Evolutionary conservation across 2,888 invertebrate species (phyloP).

Genomic region (Dynastes tityus): DNA sequence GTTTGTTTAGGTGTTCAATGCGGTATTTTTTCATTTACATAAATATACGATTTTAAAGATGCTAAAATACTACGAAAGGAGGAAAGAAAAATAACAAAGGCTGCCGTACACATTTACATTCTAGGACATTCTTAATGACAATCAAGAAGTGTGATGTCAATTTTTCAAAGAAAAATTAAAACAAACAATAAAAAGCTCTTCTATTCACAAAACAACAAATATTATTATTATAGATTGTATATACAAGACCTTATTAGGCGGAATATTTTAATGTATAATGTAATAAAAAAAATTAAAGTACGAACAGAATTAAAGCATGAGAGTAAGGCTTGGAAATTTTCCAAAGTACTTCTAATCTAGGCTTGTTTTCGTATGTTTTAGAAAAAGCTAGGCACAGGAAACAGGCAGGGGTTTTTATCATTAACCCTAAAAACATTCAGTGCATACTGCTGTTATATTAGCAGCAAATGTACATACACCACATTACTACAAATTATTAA

Average conservation of each 20-base stretch:
- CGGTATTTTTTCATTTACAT: no score
- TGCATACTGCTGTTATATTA: constrained; percentile 53
- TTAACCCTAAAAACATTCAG: constrained; percentile 56
- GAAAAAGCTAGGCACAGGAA: constrained; percentile 66
- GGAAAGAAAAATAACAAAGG: background rate
- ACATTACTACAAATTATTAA: constrained; percentile 52
- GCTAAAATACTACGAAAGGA: background rate
- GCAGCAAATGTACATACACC: constrained; percentile 47
- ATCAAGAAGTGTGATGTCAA: constrained; percentile 18
- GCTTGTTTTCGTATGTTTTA: constrained; percentile 44
- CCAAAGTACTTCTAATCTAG: constrained; percentile 45
- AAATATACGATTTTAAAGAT: no score
- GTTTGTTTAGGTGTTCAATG: background rate
- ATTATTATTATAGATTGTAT: constrained; percentile 5
- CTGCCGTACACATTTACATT: background rate
- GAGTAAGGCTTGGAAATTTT: constrained; percentile 36
- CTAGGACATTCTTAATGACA: constrained; percentile 4
- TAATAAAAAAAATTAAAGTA: constrained; percentile 37
- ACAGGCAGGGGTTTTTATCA: constrained; percentile 53
- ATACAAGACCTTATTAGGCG: constrained; percentile 8
- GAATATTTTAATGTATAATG: constrained; percentile 22
- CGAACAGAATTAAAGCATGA: constrained; percentile 43
- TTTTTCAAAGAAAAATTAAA: constrained; percentile 17
- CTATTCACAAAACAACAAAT: constrained; percentile 1
- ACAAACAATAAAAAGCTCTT: constrained; percentile 5